Evolutionary conservation across 2,113 vertebrate species (phyloP).

Genomic region (Halcyon senegalensis): DNA sequence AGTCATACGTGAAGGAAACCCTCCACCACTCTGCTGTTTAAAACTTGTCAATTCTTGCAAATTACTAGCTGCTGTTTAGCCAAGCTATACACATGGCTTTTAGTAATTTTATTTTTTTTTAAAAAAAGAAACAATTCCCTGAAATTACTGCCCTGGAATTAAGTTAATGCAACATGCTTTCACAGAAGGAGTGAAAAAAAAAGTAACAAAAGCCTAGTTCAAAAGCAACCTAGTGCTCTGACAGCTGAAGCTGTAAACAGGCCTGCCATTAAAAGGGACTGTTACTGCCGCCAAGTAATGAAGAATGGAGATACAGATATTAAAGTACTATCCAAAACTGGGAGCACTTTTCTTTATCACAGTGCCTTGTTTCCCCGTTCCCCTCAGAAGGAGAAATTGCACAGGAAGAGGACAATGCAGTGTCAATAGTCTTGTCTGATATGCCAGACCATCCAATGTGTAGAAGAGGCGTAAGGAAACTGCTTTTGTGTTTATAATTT

Average conservation of each 20-base stretch:
- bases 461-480: neutral
- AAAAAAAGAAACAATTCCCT: neutral
- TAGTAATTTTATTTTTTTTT: no score
- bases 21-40: neutral
- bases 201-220: conserved; percentile 1
- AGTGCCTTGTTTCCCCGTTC: neutral
- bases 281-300: neutral
- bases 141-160: neutral
- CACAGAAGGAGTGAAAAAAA: neutral
- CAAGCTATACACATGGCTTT: neutral
- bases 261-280: neutral
- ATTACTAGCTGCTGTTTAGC: neutral
- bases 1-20: neutral
- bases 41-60: neutral
- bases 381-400: neutral
- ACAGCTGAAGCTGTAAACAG: neutral
- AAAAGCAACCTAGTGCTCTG: neutral
- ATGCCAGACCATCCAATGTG: neutral
- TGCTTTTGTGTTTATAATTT: neutral
- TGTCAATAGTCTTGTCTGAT: neutral
- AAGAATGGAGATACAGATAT: neutral
- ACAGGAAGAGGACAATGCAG: neutral
- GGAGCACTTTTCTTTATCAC: neutral
- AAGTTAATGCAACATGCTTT: neutral
- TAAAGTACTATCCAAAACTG: neutral